Conservation (phyloP, 2,888 invertebrate species). For the Anaspis maculata region DNA sequence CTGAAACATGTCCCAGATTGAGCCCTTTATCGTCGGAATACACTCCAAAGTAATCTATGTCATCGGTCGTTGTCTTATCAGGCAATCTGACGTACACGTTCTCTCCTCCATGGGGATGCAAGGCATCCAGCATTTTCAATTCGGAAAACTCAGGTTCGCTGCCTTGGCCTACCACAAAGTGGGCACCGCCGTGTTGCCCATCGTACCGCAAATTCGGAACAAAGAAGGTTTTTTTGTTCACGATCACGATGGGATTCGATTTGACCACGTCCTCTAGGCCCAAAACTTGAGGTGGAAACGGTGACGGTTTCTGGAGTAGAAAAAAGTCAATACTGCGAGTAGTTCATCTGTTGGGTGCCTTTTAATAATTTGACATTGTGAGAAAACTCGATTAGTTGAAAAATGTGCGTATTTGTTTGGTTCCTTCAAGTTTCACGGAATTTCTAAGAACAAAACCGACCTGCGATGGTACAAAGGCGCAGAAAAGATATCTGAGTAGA, state of each 20-base stretch:
- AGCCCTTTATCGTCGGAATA: conserved; percentile 17
- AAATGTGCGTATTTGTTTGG: no score
- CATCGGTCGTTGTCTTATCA: conserved; percentile 14
- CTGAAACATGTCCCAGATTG: conserved; percentile 17
- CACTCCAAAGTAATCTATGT: conserved; percentile 25
- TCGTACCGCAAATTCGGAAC: conserved; percentile 24
- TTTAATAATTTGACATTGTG: no score
- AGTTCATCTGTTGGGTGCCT: no score
- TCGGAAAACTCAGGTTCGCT: conserved; percentile 12
- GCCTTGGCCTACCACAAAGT: conserved; percentile 25
- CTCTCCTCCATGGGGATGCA: conserved; percentile 17
- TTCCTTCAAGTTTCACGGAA: no score
- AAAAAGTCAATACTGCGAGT: background rate
- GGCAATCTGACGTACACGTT: conserved; percentile 25
- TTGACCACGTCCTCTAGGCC: conserved; percentile 13
- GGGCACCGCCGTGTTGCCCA: conserved; percentile 15
- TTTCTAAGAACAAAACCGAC: no score
- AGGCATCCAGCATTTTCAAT: conserved; percentile 8
- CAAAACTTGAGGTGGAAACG: conserved; percentile 9
- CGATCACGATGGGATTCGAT: conserved; percentile 23
- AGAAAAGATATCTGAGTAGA: no score
- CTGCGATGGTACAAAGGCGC: no score
- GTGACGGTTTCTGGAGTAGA: background rate
- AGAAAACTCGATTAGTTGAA: no score
- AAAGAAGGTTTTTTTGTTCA: conserved; percentile 24